Evolutionary conservation across 2,888 invertebrate species (phyloP), one percentile per base, ranked within the genome.

Genomic region (Erebia palarica): DNA sequence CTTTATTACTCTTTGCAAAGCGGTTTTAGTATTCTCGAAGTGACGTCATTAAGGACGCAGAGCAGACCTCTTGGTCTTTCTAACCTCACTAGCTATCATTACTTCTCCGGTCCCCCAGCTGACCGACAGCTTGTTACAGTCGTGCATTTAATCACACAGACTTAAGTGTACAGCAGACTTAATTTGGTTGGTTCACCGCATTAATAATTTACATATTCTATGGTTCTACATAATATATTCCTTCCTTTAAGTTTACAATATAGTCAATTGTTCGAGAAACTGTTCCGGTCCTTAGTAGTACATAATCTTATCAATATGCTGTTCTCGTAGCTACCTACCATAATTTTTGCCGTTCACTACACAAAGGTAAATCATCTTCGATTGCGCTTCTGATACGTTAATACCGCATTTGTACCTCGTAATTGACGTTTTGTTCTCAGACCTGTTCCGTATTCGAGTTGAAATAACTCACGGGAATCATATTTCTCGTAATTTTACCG

Each of bases 401-500:
- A 71, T 63, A 57, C 65, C 44, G 60, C 60, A 69, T 72, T 72
- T 67, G 60, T 71, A 72, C 66, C 65, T 69, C 60, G 65, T 70
- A 58, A 74, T 70, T 74, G 72, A 75, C 70, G 74, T 74, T 73
- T 71, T 60, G 73, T 65, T 42, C 53, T 67, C 67, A 61, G 27
- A 21, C 14, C 42, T 71, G 71, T 75, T 76, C 76, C 74, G 74
- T 74, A 72, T 73, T 70, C 75, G 67, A 70, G 68, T 68, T 71
- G 60, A 69, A 76, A 74, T 75, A 73, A 72, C 66, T 75, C 67
- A 73, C 53, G 63, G 73, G 55, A 61, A 65, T 76, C 69, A 75
- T 75, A 76, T 76, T 70, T 74, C 64, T 70, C 72, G 75, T 71
- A 75, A 75, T 72, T 75, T 76, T 69, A 72, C 72, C 69, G 68